These are phyloP conservation scores for Podarcis muralis DNA, from an alignment of 2,113 vertebrate species.

Conservation along the genomic window DNA sequence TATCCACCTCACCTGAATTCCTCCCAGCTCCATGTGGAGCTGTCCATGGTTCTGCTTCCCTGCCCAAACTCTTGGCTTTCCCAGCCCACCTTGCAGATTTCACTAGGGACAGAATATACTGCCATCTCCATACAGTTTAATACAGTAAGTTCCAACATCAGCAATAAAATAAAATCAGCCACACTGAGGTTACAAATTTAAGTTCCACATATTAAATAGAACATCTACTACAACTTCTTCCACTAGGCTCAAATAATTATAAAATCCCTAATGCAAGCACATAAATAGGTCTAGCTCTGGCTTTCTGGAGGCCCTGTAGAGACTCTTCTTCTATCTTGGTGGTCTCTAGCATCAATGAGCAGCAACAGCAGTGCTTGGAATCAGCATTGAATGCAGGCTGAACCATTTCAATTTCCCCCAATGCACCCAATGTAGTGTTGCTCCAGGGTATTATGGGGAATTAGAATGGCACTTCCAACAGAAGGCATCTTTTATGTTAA, in stretches of 20 bases:
- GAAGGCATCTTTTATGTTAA: too few species aligned
- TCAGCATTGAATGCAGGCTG: background rate
- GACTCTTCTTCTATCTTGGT: background rate
- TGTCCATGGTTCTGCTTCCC: background rate
- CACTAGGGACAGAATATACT: background rate
- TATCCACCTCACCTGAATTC: background rate
- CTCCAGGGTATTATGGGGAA: too few species aligned
- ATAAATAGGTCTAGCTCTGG: background rate
- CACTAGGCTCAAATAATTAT: background rate
- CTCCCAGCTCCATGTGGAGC: background rate
- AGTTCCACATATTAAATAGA: background rate
- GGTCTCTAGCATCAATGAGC: background rate
- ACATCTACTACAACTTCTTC: background rate
- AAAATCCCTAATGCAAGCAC: background rate
- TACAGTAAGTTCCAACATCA: background rate
- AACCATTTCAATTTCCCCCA: too few species aligned
- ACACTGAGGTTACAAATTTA: background rate
- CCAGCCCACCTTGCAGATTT: too few species aligned
- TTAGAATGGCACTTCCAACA: too few species aligned
- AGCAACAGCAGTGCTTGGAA: background rate
- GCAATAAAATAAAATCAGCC: background rate
- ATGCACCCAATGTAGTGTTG: too few species aligned
- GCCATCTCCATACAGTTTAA: background rate
- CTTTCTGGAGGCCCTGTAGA: background rate
- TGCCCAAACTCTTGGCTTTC: too few species aligned